These are phyloP conservation scores for Heterodera schachtii DNA, from an alignment of 1,140 invertebrate genomes.

Conservation along the genomic window DNA sequence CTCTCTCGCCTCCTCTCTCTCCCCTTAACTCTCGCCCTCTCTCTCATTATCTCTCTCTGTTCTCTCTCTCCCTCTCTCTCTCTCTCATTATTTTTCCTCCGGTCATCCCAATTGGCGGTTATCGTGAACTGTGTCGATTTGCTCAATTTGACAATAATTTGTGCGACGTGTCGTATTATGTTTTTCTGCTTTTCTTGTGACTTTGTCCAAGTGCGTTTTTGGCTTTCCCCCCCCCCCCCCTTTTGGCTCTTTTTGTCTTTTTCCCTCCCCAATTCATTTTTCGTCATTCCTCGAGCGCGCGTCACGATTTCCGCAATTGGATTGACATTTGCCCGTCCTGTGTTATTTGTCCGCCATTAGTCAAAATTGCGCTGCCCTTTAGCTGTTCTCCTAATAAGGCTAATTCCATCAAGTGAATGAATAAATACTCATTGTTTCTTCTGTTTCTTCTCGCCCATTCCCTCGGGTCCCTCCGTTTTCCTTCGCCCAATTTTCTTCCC, in stretches of 20 bases:
- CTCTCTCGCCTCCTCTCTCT: constrained; percentile 13
- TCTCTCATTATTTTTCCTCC: background rate
- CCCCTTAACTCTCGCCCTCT: background rate
- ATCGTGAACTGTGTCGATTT: constrained; percentile 33
- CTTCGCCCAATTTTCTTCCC: background rate
- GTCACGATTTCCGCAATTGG: constrained; percentile 35
- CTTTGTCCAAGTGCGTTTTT: background rate
- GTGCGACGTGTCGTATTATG: constrained; percentile 2
- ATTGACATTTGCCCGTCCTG: constrained; percentile 8
- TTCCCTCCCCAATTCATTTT: background rate
- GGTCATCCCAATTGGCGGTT: constrained; percentile 34
- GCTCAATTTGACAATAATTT: constrained; percentile 15
- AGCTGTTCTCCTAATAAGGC: background rate
- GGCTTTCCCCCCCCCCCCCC: background rate
- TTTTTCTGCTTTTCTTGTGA: background rate
- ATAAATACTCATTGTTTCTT: background rate
- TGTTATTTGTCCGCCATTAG: background rate
- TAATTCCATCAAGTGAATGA: background rate
- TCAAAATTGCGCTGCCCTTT: no score
- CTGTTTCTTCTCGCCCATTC: background rate
- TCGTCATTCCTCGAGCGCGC: constrained; percentile 10
- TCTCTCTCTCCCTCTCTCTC: constrained; percentile 20
- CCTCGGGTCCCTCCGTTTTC: background rate
- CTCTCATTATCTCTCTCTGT: background rate
- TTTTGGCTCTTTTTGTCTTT: background rate